A percentile compares a stretch with the other conserved stretches of the same genome.
Conservation (phyloP, 2,113 vertebrate species). For the Saimiri boliviensis region DNA sequence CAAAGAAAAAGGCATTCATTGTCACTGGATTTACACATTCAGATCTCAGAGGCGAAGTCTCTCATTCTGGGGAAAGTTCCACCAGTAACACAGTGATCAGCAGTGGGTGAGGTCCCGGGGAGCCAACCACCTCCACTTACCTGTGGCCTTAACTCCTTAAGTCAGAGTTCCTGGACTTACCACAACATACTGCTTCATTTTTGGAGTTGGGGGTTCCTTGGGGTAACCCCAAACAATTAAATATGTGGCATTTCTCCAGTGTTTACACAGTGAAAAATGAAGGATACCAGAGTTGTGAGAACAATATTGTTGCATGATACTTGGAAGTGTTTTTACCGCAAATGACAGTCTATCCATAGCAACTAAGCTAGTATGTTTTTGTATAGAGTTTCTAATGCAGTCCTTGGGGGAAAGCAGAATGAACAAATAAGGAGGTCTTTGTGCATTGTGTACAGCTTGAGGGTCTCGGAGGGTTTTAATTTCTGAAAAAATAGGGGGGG, state of each 20-base stretch:
- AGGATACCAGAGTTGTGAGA: conserved; percentile 23
- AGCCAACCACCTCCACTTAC: not conserved
- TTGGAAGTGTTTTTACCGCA: conserved; percentile 4
- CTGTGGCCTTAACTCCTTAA: not conserved
- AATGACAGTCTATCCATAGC: conserved; percentile 35
- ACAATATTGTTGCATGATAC: not conserved
- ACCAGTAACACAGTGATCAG: not conserved
- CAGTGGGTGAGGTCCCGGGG: not conserved
- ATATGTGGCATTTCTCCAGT: not conserved
- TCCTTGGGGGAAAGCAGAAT: not conserved
- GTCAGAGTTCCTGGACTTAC: not conserved
- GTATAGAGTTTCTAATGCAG: not conserved
- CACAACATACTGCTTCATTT: not conserved
- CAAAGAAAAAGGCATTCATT: not conserved
- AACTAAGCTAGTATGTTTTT: conserved; percentile 20
- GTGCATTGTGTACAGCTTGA: not conserved
- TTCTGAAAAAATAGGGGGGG: not conserved
- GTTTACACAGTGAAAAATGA: not conserved
- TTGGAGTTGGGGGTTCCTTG: not conserved
- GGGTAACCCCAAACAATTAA: not conserved
- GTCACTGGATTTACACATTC: not conserved
- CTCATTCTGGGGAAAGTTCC: not conserved
- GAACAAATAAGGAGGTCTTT: conserved; percentile 58
- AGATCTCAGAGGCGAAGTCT: not conserved
- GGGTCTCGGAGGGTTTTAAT: not conserved